Evolutionary conservation across 2,797 vertebrate genomes (phyloP), one percentile per base, ranked within the genome.

Genomic region (Alauda arvensis): DNA sequence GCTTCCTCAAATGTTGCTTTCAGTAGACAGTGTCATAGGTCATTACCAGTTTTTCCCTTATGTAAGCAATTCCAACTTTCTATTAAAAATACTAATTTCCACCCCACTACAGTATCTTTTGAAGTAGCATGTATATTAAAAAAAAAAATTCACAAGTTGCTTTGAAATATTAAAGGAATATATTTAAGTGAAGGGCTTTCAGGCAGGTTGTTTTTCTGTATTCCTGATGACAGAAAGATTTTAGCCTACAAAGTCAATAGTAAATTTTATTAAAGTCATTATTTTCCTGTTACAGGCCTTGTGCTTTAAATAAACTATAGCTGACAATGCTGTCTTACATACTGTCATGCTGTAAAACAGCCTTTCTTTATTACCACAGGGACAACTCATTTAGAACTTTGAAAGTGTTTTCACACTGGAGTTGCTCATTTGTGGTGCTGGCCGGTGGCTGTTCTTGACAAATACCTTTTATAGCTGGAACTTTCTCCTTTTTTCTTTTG

Each of bases 221-320:
- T 97, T 97, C 95, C 94, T 96, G 95, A 96, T 96, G 95, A 96
- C 96, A 96, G 96, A 97, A 97, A 96, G 96, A 96, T 97, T 97
- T 97, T 97, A 97, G 96, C 93, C 95, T 95, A 97, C 96, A 96
- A 97, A 97, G 97, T 97, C 97, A 97, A 97, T 97, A 97, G 96
- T 97, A 97, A 97, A 97, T 97, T 97, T 97, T 97, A 97, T 97
- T 97, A 97, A 97, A 97, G 96, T 97, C 97, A 97, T 97, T 97
- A 97, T 97, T 98, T 97, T 97, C 95, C 96, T 95, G 95, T 96
- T 96, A 96, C 95, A 94, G 95, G 89, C 89, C 93, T 95, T 80
- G 39, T 91, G 93, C 96, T 96, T 97, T 98, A 97, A 97, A 97
- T 96, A 97, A 97, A 96, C 96, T 95, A 94, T 89, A 96, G 97